Evolutionary conservation across 2,888 invertebrate species (phyloP), one percentile per base, ranked within the genome.

Genomic region (Pycnomerus fuliginosus): DNA sequence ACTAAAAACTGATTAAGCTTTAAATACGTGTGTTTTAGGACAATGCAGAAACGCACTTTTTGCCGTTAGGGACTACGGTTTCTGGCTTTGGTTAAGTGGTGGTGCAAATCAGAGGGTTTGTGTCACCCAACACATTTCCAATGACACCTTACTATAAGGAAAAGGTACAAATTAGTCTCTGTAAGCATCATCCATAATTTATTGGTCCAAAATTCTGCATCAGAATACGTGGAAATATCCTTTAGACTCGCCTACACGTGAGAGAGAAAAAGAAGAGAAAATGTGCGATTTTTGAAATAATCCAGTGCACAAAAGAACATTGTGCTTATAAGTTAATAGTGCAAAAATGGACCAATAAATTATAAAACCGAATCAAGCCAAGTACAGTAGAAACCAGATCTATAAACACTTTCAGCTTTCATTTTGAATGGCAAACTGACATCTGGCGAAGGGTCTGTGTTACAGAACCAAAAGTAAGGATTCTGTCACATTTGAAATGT

Each of bases 91-190:
- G 39, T 37, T 23, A 27, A 22, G 22, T 46, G 41, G 42, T 48
- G 48, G 48, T 48, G 48, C 43, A 39, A 48, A 37, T 41, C 22
- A 29, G 14, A 47, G 44, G 49, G 10, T 25, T 35, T 47, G 5
- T 10, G 41, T 43, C 33, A 44, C 45, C 44, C 48, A 32, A 44
- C 53, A 71, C 73, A 73, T 73, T 73, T 73, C 73, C 73, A 73
- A 73, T 73, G 73, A 69, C 66, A 72, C 73, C 73, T 73, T 73
- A 73, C 73, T 73, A 73, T 73, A 73, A 72, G 72, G 72, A 72
- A 72, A 71, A 71, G 69, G 68, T 67, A 45, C 48, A 55, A 56
- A 56, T 47, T 42, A 39, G 36, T 45, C 40, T 39, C 35, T 13
- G 29, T 47, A 42, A 51, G 46, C 39, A 53, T 54, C 56, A 55